A percentile compares a stretch with the other conserved stretches of the same genome.
phyloP scores from a whole-genome alignment of 2,888 invertebrate genomes.

The Pemphredon lugubris region DNA sequence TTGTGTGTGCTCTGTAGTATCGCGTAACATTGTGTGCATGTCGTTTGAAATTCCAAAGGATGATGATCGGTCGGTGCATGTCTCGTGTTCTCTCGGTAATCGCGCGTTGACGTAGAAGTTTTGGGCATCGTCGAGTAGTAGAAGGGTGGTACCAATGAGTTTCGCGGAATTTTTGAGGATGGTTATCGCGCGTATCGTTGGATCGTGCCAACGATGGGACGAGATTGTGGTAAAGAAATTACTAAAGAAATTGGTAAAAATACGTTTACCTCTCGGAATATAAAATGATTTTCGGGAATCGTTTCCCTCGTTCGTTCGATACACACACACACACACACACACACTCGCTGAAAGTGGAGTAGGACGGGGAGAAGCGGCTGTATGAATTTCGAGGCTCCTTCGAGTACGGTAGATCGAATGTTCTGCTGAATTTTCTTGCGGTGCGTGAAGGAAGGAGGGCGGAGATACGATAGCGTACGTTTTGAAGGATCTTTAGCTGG shows the following conservation, averaged over 20 bases:
- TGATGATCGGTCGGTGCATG: neutral
- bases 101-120: neutral
- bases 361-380: neutral
- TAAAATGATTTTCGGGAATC: neutral
- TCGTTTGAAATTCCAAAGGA: neutral
- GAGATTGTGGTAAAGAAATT: too few species aligned
- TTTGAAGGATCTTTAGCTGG: neutral
- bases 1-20: neutral
- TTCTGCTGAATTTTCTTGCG: neutral
- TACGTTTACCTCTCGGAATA: too few species aligned
- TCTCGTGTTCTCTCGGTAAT: neutral
- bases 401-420: neutral
- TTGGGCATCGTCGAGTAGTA: neutral
- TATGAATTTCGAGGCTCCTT: neutral
- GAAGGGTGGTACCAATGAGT: neutral
- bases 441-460: neutral
- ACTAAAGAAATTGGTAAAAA: too few species aligned
- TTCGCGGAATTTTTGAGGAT: neutral
- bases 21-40: neutral
- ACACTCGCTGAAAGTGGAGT: conserved; percentile 3
- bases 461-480: neutral
- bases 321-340: too few species aligned
- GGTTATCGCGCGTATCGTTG: neutral
- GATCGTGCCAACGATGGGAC: too few species aligned
- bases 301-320: neutral